Percentiles rank a stretch among this genome's conserved stretches.
These are phyloP conservation scores for Heteropelma amictum DNA, from an alignment of 2,888 invertebrate genomes.

Conservation along the genomic window DNA sequence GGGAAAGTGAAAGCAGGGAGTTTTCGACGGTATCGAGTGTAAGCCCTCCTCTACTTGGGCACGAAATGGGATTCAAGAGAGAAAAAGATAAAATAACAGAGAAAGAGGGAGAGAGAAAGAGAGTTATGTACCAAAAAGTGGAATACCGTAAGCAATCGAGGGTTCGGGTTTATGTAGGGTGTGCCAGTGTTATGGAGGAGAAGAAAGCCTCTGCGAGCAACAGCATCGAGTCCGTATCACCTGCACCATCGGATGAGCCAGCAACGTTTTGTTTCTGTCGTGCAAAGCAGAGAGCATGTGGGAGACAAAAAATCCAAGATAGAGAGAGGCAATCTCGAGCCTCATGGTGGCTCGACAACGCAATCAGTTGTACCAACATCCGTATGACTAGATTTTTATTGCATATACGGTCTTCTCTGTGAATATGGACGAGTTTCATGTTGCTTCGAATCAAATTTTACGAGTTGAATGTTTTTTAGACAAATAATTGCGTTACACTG, in stretches of 20 bases:
- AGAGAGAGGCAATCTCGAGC: slow-evolving; percentile 27
- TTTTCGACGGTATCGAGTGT: slow-evolving; percentile 33
- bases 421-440: too few species aligned
- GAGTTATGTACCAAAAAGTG: not conserved
- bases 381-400: slow-evolving; percentile 20
- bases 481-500: too few species aligned
- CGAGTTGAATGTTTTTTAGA: too few species aligned
- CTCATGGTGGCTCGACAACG: slow-evolving; percentile 31
- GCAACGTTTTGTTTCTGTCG: slow-evolving; percentile 27
- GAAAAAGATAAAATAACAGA: not conserved
- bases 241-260: slow-evolving; percentile 19
- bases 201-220: slow-evolving; percentile 45
- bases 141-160: slow-evolving; percentile 13
- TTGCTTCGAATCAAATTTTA: too few species aligned
- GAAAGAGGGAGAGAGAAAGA: not conserved
- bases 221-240: slow-evolving; percentile 37
- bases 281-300: not conserved
- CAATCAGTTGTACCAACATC: slow-evolving; percentile 35
- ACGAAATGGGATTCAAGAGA: slow-evolving; percentile 24
- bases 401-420: too few species aligned
- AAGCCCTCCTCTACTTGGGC: not conserved
- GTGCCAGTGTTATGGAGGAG: slow-evolving; percentile 5
- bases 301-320: not conserved
- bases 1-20: slow-evolving; percentile 16
- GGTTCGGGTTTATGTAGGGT: not conserved